Base-by-base conservation (phyloP, 2,113 vertebrate genomes). In the Entelurus aequoreus region DNA sequence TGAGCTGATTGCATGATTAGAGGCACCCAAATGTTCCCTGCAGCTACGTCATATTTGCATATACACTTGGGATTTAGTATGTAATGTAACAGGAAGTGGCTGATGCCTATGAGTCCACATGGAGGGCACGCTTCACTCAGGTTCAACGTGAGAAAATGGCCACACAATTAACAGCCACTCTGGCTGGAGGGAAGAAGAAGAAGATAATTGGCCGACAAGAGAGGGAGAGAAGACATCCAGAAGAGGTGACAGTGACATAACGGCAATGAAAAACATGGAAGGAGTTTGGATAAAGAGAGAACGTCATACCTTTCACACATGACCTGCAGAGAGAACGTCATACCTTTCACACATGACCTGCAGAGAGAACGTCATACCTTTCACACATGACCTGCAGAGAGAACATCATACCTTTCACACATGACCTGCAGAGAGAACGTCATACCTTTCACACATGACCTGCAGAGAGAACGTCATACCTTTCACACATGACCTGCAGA, bases 171-270 rank as follows among this genome's bases (percentile, higher is more conserved):
- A 16, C 40, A 14, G 7, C 60, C 53, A 56, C 72, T 66, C 51
- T 44, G 37, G 37, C 8, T 16, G 35, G 4, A 10, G 8, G 42
- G 42, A 46, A 11, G 11, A 46, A 46, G 42, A 46, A 46, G 10
- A 12, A 46, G 77, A 79, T 82, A 84, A 86, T 85, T 78, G 82
- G 65, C 74, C 67, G 62, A 68, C 71, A 68, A 57, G 60, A 77
- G 56, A 77, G 78, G 77, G 78, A 78, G 81, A 81, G 65, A 49
- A 62, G 62, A 77, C 78, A 80, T 72, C 71, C 68, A 70, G 42
- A 8, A 62, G 67, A 77, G 52, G 74, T 75, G 80, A 81, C 72
- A 76, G 62, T 48, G 47, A 42, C 62, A 55, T 79, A 77, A 82
- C 80, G 80, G 69, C 78, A 82, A 81, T 74, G 1, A n/a, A 69